Evolutionary conservation across 2,797 vertebrate genomes (phyloP).

Genomic region (Podarcis lilfordi): DNA sequence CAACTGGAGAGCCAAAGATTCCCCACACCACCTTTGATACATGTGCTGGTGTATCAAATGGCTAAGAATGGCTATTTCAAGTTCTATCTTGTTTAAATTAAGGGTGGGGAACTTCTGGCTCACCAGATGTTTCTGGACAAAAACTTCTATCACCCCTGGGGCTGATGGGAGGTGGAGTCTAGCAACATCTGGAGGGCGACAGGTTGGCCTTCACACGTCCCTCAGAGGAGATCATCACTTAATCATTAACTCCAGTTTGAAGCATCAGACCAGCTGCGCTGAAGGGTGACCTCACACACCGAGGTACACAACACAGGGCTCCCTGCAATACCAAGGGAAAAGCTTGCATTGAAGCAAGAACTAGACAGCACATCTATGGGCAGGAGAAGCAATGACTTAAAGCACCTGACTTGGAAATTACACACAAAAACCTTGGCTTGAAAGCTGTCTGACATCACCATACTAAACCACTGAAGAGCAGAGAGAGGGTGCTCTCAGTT

Average conservation of each 20-base stretch:
- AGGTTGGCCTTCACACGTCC: too few relatives aligned
- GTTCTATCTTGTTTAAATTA: too few relatives aligned
- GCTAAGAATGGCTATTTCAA: not conserved
- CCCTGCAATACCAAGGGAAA: not conserved
- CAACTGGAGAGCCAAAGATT: too few relatives aligned
- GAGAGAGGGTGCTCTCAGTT: not conserved
- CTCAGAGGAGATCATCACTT: not conserved
- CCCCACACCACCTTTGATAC: not conserved
- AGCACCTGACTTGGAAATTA: not conserved
- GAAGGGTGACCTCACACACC: not conserved
- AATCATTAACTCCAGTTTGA: not conserved
- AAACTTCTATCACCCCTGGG: too few relatives aligned
- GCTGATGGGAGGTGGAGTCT: too few relatives aligned
- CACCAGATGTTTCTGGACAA: too few relatives aligned
- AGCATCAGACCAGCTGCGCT: not conserved
- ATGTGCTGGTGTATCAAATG: too few relatives aligned
- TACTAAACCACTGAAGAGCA: conserved; percentile 11
- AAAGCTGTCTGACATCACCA: not conserved
- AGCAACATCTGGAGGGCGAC: too few relatives aligned
- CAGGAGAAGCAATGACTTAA: not conserved
- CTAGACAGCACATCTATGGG: not conserved
- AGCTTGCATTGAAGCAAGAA: not conserved
- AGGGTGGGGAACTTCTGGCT: too few relatives aligned
- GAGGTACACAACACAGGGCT: not conserved
- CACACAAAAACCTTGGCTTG: not conserved